Evolutionary conservation across 2,888 invertebrate species (phyloP).

Genomic region (Dryococelus australis): DNA sequence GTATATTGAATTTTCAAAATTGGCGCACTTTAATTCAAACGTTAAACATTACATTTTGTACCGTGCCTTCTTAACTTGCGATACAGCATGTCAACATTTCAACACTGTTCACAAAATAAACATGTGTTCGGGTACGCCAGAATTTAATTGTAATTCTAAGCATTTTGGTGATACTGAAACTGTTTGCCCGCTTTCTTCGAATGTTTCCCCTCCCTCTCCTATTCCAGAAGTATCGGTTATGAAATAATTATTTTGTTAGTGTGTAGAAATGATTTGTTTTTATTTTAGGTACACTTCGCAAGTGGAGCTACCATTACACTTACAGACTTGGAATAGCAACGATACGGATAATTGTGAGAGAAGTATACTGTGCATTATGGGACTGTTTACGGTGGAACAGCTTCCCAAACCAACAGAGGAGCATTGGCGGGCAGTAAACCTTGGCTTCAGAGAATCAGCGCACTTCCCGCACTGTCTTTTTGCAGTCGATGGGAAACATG

Average conservation of each 20-base stretch:
- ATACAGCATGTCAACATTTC: too few relatives aligned
- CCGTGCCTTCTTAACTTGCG: too few relatives aligned
- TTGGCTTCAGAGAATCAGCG: neutral
- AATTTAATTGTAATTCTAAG: too few relatives aligned
- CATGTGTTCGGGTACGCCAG: too few relatives aligned
- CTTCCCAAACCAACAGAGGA: neutral
- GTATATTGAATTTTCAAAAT: too few relatives aligned
- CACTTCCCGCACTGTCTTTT: neutral
- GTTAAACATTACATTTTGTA: too few relatives aligned
- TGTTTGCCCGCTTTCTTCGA: neutral
- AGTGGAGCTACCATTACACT: constrained; percentile 3
- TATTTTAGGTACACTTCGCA: neutral
- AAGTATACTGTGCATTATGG: neutral
- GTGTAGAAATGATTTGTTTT: neutral
- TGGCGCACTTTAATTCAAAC: too few relatives aligned
- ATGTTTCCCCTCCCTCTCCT: neutral
- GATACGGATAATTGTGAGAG: neutral
- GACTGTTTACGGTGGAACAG: neutral
- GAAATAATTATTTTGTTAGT: neutral
- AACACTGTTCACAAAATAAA: too few relatives aligned
- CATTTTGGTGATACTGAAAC: neutral
- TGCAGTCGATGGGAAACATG: constrained; percentile 16
- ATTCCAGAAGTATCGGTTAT: too few relatives aligned
- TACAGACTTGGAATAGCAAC: neutral
- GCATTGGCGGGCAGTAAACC: neutral